A percentile compares a stretch with the other conserved stretches of the same genome.
These are phyloP conservation scores for Tachina grossa DNA, from an alignment of 2,888 invertebrate species.

Conservation along the genomic window DNA sequence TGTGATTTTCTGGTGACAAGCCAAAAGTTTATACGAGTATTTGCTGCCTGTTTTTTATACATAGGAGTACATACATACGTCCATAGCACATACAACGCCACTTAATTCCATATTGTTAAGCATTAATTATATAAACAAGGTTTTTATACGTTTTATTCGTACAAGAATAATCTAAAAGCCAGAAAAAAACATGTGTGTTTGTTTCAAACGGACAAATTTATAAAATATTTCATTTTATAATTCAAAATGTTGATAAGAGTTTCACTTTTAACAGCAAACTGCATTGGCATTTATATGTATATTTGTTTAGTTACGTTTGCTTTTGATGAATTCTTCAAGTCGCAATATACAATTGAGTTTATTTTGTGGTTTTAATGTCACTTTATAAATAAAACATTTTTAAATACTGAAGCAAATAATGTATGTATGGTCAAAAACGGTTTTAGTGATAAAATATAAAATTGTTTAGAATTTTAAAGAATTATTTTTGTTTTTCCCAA, in stretches of 20 bases:
- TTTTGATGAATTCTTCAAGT: slow-evolving; percentile 40
- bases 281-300: slow-evolving; percentile 38
- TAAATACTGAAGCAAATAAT: slow-evolving; percentile 8
- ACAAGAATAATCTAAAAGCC: slow-evolving; percentile 39
- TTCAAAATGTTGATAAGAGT: slow-evolving; percentile 46
- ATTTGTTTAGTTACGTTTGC: not conserved
- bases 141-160: slow-evolving; percentile 51
- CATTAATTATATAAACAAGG: slow-evolving; percentile 68
- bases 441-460: slow-evolving; percentile 53
- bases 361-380: slow-evolving; percentile 57
- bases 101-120: slow-evolving; percentile 61
- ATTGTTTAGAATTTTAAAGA: slow-evolving; percentile 32
- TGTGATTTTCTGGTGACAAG: slow-evolving; percentile 18
- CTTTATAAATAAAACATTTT: slow-evolving; percentile 54
- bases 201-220: slow-evolving; percentile 31
- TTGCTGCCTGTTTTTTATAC: slow-evolving; percentile 27
- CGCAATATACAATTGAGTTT: slow-evolving; percentile 27
- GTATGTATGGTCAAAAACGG: slow-evolving; percentile 45
- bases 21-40: slow-evolving; percentile 45
- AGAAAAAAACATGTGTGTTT: not conserved
- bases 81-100: not conserved
- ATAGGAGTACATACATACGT: not conserved
- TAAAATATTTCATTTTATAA: slow-evolving; percentile 31
- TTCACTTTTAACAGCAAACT: slow-evolving; percentile 42
- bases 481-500: slow-evolving; percentile 34